A percentile compares a stretch with the other conserved stretches of the same genome.
phyloP scores from a whole-genome alignment of 2,888 invertebrate species.

The Folsomia manolachei region DNA sequence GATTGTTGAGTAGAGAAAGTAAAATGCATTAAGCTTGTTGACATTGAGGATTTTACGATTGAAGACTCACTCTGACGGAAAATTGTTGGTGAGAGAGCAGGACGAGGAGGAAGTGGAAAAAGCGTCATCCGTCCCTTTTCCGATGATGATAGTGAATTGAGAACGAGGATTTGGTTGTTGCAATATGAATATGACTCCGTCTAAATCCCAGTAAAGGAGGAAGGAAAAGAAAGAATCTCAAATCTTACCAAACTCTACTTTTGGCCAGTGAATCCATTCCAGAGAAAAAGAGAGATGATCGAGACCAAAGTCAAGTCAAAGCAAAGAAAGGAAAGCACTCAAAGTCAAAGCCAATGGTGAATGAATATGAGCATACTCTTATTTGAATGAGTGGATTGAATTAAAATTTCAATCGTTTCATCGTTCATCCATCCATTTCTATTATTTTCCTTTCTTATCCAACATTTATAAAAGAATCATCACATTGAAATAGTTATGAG shows the following conservation, averaged over 20 bases:
- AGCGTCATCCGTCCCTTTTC: no score
- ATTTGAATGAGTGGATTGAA: neutral
- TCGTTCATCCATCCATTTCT: neutral
- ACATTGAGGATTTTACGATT: neutral
- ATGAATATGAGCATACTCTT: conserved; percentile 2
- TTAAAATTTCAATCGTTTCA: conserved; percentile 1
- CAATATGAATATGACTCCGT: conserved; percentile 1
- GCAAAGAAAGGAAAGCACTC: no score
- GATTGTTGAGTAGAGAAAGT: neutral
- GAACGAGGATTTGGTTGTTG: neutral
- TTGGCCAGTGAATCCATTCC: no score
- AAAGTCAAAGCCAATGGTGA: no score
- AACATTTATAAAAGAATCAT: no score
- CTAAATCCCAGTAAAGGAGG: neutral
- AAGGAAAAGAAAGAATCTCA: neutral
- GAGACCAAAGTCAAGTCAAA: no score
- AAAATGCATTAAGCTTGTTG: conserved; percentile 7
- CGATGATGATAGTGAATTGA: no score
- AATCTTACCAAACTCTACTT: no score
- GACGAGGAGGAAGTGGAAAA: neutral
- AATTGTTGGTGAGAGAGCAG: neutral
- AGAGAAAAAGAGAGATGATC: no score
- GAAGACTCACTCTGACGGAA: neutral
- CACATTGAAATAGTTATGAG: no score
- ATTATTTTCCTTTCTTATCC: no score